phyloP scores from a whole-genome alignment of 1,140 invertebrate species.

The Zaprionus inermis region DNA sequence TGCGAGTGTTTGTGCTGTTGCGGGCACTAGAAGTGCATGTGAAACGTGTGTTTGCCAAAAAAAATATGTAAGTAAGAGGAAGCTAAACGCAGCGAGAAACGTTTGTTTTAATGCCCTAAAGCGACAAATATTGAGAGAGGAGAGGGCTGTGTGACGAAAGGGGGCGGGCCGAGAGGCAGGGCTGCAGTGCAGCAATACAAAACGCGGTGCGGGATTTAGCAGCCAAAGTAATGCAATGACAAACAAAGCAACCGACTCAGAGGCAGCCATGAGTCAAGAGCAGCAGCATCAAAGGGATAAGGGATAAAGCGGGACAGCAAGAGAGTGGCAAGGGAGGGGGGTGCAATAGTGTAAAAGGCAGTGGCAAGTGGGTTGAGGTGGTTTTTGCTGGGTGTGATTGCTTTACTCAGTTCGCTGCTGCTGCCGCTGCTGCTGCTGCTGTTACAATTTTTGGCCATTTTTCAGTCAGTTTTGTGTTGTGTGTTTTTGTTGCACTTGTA shows the following conservation, averaged over 20 bases:
- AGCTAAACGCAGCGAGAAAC: conserved; percentile 70
- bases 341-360: not conserved
- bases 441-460: conserved; percentile 59
- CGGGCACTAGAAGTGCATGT: conserved; percentile 68
- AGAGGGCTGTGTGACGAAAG: conserved; percentile 4
- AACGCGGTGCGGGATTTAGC: conserved; percentile 70
- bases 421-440: conserved; percentile 20
- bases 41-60: conserved; percentile 53
- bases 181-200: conserved; percentile 46
- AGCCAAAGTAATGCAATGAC: conserved; percentile 79
- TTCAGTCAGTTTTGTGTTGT: conserved; percentile 41
- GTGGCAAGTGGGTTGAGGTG: not conserved
- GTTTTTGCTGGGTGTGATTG: conserved; percentile 17
- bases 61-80: conserved; percentile 30
- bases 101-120: conserved; percentile 81
- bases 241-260: conserved; percentile 68
- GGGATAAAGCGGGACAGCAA: too few species aligned
- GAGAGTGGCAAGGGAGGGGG: not conserved
- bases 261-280: conserved; percentile 44
- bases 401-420: conserved; percentile 17
- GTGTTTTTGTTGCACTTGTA: conserved; percentile 18
- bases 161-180: not conserved
- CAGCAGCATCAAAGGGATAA: conserved; percentile 9
- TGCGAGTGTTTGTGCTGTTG: conserved; percentile 32
- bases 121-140: conserved; percentile 76